These are phyloP conservation scores for Ia io DNA, from an alignment of 2,113 vertebrate genomes.

Conservation along the genomic window DNA sequence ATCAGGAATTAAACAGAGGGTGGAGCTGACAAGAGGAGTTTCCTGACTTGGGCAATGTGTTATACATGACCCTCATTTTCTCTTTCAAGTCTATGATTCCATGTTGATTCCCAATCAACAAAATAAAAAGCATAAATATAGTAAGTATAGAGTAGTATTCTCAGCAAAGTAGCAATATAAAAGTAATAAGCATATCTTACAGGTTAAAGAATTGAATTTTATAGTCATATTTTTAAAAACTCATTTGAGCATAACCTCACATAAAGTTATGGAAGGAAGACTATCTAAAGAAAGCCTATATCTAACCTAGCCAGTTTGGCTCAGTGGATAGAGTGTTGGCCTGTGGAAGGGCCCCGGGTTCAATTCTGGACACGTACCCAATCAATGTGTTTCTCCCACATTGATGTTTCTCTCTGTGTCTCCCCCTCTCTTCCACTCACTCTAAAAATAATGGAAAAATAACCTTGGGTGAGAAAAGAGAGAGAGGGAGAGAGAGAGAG, in stretches of 20 bases:
- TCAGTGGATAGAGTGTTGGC: too few relatives aligned
- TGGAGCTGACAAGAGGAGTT: not conserved
- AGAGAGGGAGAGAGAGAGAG: too few relatives aligned
- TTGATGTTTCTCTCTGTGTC: too few relatives aligned
- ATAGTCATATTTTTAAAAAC: not conserved
- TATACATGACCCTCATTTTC: not conserved
- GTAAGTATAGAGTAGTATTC: not conserved
- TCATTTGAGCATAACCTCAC: not conserved
- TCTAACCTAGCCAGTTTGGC: too few relatives aligned
- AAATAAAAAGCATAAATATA: not conserved
- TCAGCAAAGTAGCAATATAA: not conserved
- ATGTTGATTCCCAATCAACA: not conserved
- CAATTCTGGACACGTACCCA: too few relatives aligned
- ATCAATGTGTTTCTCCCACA: too few relatives aligned
- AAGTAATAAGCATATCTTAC: not conserved
- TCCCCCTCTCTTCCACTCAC: too few relatives aligned
- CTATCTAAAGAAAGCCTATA: not conserved
- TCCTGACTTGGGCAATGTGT: not conserved
- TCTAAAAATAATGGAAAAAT: too few relatives aligned
- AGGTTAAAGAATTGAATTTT: not conserved
- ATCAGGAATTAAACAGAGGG: not conserved
- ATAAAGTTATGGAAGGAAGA: not conserved
- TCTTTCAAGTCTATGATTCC: not conserved
- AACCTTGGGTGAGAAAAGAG: too few relatives aligned
- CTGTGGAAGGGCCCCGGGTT: too few relatives aligned